Evolutionary conservation across 92 coral and sea anemone species (phyloP).

Genomic region (Pocillopora meandrina): DNA sequence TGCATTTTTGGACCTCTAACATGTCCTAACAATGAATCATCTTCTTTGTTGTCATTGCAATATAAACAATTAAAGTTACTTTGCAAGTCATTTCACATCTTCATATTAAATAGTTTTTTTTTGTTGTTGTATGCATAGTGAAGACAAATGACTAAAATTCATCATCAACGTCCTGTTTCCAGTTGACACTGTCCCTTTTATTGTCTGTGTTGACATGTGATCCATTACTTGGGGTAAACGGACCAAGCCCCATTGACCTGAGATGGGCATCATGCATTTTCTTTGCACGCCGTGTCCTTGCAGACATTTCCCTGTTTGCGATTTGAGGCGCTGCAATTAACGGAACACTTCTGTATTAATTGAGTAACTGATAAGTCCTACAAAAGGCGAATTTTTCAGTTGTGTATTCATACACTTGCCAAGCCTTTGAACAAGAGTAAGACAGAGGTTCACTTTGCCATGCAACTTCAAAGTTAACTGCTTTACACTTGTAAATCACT

Average conservation of each 20-base stretch:
- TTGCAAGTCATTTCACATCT: background rate
- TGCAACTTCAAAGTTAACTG: too few species aligned
- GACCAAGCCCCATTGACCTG: slow-evolving; percentile 80
- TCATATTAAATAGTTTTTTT: background rate
- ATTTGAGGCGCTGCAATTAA: slow-evolving; percentile 72
- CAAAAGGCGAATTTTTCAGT: too few species aligned
- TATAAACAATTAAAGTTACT: background rate
- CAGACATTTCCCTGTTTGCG: slow-evolving; percentile 82
- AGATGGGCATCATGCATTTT: slow-evolving; percentile 78
- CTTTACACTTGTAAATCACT: too few species aligned
- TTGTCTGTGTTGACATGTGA: background rate
- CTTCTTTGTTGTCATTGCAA: too few species aligned
- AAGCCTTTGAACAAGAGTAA: too few species aligned
- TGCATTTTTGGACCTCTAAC: too few species aligned
- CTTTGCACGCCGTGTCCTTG: slow-evolving; percentile 82
- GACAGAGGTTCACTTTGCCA: too few species aligned
- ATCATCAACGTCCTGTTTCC: slow-evolving; percentile 14
- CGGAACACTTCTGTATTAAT: background rate
- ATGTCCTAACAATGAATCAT: too few species aligned
- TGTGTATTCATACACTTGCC: too few species aligned
- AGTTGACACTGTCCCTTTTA: slow-evolving; percentile 1
- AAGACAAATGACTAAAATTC: slow-evolving; percentile 2
- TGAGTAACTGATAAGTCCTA: too few species aligned
- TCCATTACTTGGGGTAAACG: slow-evolving; percentile 51
- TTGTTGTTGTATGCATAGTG: background rate